Evolutionary conservation across 2,888 invertebrate species (phyloP).

Genomic region (Trachelus iudaicus): DNA sequence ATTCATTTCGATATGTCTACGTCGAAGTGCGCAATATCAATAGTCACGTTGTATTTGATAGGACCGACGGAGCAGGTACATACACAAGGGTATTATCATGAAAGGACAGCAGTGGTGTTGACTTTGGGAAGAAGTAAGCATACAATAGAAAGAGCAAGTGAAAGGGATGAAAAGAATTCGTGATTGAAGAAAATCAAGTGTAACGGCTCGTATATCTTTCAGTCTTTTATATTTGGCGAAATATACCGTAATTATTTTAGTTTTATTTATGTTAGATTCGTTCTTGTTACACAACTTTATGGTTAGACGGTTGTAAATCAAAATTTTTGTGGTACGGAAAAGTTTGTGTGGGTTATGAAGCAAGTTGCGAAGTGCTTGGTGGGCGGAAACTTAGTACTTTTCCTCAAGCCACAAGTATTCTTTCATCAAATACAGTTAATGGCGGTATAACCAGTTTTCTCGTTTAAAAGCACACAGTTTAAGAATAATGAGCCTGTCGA

Average conservation of each 20-base stretch:
- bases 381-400: constrained; percentile 16
- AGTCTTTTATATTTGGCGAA: constrained; percentile 14
- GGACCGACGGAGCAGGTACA: neutral
- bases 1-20: neutral
- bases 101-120: neutral
- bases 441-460: neutral
- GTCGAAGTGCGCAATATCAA: neutral
- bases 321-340: constrained; percentile 35
- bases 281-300: constrained; percentile 15
- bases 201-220: neutral
- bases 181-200: neutral
- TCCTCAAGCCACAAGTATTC: neutral
- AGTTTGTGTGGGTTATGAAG: constrained; percentile 37
- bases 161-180: neutral
- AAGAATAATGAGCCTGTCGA: neutral
- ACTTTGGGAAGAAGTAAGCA: neutral
- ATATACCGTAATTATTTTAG: constrained; percentile 18
- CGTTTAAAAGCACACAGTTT: neutral
- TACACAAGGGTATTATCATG: neutral
- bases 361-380: constrained; percentile 35
- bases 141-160: neutral
- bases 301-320: constrained; percentile 33
- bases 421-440: neutral
- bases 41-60: neutral
- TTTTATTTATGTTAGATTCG: constrained; percentile 11